These are phyloP conservation scores for Aphis gossypii DNA, from an alignment of 1,140 invertebrate genomes.

Conservation along the genomic window DNA sequence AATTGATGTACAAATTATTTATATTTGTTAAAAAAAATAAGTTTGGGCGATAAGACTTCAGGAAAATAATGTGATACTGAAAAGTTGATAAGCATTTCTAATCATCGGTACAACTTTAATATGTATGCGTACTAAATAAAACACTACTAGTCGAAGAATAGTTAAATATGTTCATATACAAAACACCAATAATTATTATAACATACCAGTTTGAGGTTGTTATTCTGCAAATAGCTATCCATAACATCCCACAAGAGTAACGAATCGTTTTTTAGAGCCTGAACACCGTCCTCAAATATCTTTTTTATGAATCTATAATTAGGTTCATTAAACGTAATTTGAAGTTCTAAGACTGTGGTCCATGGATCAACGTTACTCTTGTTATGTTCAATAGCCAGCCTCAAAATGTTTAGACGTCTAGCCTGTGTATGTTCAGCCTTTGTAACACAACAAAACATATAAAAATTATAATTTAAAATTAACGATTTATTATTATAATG, in stretches of 20 bases:
- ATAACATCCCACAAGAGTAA: not conserved
- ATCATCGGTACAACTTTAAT: too few relatives aligned
- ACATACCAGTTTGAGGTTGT: not conserved
- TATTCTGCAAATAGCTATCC: not conserved
- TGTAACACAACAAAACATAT: not conserved
- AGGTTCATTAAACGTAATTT: accelerated
- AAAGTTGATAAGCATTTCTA: too few relatives aligned
- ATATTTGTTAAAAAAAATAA: too few relatives aligned
- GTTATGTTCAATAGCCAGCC: not conserved
- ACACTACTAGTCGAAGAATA: too few relatives aligned
- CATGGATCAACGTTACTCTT: not conserved
- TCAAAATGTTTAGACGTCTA: not conserved
- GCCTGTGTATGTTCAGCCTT: not conserved
- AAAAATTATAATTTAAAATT: not conserved
- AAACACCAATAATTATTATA: not conserved
- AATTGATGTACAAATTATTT: too few relatives aligned
- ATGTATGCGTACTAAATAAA: too few relatives aligned
- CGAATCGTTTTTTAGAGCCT: not conserved
- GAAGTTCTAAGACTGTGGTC: accelerated
- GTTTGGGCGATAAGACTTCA: too few relatives aligned
- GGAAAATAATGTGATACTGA: too few relatives aligned
- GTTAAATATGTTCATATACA: too few relatives aligned
- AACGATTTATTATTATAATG: not conserved
- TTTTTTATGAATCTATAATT: not conserved
- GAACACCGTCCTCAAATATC: not conserved